These are phyloP conservation scores for Clarias magur DNA, from an alignment of 2,113 vertebrate genomes.

Conservation along the genomic window DNA sequence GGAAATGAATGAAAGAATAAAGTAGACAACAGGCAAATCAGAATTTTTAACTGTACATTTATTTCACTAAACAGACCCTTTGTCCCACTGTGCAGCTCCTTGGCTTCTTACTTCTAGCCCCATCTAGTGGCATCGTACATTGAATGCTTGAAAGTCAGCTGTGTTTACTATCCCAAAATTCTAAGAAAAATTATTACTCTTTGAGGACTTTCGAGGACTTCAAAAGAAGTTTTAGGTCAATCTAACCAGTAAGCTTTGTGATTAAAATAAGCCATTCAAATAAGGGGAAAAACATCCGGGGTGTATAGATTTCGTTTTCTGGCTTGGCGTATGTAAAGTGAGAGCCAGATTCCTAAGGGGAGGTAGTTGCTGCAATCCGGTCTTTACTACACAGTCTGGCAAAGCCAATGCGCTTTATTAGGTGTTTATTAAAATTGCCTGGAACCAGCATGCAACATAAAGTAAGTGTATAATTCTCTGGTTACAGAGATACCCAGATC, in stretches of 20 bases:
- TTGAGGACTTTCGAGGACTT: neutral
- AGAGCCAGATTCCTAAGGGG: neutral
- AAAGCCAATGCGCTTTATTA: neutral
- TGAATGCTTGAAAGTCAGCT: neutral
- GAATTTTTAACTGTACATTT: neutral
- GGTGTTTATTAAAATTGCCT: neutral
- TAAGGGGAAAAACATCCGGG: neutral
- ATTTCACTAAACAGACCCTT: neutral
- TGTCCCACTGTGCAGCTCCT: neutral
- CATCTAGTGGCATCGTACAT: conserved; percentile 26
- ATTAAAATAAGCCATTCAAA: neutral
- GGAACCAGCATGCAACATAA: neutral
- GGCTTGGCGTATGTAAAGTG: neutral
- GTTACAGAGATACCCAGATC: neutral
- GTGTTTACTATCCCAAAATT: neutral
- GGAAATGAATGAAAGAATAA: neutral
- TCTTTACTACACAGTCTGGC: neutral
- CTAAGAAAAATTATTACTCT: neutral
- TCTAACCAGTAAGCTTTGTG: neutral
- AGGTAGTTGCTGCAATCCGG: neutral
- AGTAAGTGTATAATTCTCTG: neutral
- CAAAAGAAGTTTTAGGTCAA: neutral
- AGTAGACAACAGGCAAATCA: neutral
- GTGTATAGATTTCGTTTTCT: neutral
- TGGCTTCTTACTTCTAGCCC: neutral